Conservation (phyloP, 2,113 vertebrate genomes). For the Lagopus leucura region DNA sequence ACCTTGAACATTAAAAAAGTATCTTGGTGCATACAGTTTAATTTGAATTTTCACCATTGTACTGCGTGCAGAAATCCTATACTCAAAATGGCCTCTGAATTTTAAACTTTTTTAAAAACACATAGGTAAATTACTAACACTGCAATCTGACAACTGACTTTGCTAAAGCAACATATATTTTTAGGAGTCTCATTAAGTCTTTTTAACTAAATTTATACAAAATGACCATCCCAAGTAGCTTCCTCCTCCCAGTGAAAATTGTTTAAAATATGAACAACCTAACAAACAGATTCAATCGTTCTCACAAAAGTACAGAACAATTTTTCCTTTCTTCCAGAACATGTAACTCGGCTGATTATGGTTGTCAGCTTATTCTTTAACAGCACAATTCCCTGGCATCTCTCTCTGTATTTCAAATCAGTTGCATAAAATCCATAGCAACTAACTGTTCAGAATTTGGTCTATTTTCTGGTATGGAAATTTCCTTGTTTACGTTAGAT, state of each 20-base stretch:
- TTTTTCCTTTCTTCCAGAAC: neutral
- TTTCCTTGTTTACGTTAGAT: neutral
- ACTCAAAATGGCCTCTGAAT: accelerated
- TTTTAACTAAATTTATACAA: neutral
- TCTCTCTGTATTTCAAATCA: neutral
- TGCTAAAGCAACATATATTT: neutral
- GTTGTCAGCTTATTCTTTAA: neutral
- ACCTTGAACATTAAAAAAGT: neutral
- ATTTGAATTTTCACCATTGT: neutral
- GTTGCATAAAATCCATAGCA: neutral
- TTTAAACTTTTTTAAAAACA: neutral
- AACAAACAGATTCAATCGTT: neutral
- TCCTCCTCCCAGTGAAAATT: neutral
- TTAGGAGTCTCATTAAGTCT: neutral
- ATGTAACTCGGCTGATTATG: neutral
- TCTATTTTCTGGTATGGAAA: neutral
- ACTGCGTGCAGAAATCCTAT: accelerated
- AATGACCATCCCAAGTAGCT: neutral
- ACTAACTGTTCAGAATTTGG: neutral
- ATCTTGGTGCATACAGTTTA: neutral
- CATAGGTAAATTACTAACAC: neutral
- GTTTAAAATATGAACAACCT: neutral
- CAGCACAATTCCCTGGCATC: neutral
- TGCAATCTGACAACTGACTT: neutral
- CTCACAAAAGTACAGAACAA: neutral